Evolutionary conservation across 2,113 vertebrate species (phyloP).

Genomic region (Hippocampus comes): DNA sequence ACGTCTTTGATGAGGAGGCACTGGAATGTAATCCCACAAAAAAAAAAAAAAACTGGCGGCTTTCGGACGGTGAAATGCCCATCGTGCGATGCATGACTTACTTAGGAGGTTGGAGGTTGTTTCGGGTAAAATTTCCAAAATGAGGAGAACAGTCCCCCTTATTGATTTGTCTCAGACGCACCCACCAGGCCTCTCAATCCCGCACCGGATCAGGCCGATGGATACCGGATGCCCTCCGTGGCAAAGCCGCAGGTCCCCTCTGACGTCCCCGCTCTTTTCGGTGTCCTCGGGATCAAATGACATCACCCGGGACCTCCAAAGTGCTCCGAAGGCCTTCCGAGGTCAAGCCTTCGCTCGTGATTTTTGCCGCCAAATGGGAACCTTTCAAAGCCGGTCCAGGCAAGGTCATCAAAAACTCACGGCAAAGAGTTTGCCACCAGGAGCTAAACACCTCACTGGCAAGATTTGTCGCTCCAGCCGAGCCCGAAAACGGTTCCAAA

Average conservation of each 20-base stretch:
- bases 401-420: conserved; percentile 6
- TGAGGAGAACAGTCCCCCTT: background rate
- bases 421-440: background rate
- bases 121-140: conserved; percentile 39
- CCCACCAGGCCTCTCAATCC: background rate
- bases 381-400: background rate
- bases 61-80: too few species aligned
- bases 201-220: background rate
- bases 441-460: too few species aligned
- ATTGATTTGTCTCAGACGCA: background rate
- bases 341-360: too few species aligned
- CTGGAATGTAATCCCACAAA: background rate
- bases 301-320: conserved; percentile 18
- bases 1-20: conserved; percentile 35
- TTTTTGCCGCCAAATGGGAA: background rate
- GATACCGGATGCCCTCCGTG: conserved; percentile 20
- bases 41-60: too few species aligned
- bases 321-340: conserved; percentile 9
- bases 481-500: too few species aligned
- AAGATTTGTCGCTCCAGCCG: too few species aligned
- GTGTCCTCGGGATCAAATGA: conserved; percentile 51
- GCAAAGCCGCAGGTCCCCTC: conserved; percentile 52
- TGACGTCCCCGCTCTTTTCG: conserved; percentile 20
- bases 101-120: conserved; percentile 10
- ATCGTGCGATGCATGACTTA: too few species aligned